phyloP scores from a whole-genome alignment of 2,888 invertebrate species.

The Leptopilina myrica region DNA sequence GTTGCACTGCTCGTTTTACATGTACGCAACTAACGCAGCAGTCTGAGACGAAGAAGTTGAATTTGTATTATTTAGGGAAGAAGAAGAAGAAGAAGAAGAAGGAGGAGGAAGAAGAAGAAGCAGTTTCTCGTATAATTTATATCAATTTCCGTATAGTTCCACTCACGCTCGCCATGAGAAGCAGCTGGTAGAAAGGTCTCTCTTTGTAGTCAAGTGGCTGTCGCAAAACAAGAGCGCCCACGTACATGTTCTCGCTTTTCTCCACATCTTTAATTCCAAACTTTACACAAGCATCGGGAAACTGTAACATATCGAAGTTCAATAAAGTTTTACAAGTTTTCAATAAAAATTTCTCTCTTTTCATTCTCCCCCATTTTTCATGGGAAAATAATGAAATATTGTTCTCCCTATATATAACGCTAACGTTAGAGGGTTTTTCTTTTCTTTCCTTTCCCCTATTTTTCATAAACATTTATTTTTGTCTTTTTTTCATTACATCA shows the following conservation, averaged over 20 bases:
- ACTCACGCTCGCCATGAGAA: conserved; percentile 87
- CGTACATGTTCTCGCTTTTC: conserved; percentile 83
- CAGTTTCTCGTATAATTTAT: conserved; percentile 54
- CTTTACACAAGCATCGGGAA: conserved; percentile 84
- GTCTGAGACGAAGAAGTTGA: conserved; percentile 11
- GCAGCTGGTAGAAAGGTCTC: conserved; percentile 87
- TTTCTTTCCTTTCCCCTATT: too few relatives aligned
- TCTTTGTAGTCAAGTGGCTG: conserved; percentile 87
- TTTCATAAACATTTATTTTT: too few relatives aligned
- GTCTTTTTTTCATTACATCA: too few relatives aligned
- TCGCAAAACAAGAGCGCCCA: conserved; percentile 85
- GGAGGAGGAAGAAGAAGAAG: conserved; percentile 12
- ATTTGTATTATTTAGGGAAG: not conserved
- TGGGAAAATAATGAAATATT: too few relatives aligned
- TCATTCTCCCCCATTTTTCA: too few relatives aligned
- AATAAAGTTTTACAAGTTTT: conserved; percentile 15
- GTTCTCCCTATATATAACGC: not conserved
- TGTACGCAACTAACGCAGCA: not conserved
- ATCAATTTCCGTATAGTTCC: conserved; percentile 58
- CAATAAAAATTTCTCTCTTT: not conserved
- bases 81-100: conserved; percentile 7
- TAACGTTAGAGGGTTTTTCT: too few relatives aligned
- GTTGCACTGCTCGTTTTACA: conserved; percentile 23
- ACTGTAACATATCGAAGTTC: conserved; percentile 74
- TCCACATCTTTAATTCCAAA: conserved; percentile 83